A percentile compares a stretch with the other conserved stretches of the same genome.
Evolutionary conservation across 1,140 invertebrate species (phyloP).

Genomic region (Coptotermes formosanus): DNA sequence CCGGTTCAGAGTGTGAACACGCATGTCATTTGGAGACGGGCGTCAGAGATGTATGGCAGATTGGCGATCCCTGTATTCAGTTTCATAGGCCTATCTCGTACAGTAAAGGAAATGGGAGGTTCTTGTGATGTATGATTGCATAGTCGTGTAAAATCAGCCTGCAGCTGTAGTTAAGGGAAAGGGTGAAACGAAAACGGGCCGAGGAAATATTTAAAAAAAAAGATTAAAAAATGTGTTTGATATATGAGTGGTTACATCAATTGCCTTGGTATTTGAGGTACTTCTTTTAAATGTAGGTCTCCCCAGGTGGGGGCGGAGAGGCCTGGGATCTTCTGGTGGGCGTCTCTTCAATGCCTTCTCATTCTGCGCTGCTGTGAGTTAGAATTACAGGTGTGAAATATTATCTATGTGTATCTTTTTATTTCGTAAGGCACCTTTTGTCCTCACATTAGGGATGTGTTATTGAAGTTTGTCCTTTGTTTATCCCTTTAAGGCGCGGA

Average conservation of each 20-base stretch:
- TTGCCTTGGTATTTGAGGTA: background rate
- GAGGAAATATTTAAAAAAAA: background rate
- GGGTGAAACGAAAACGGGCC: background rate
- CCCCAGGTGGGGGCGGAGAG: background rate
- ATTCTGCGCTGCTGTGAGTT: background rate
- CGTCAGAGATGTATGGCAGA: background rate
- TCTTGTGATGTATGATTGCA: background rate
- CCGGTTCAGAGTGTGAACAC: no score
- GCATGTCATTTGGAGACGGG: no score
- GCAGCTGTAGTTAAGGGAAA: background rate
- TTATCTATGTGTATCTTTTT: background rate
- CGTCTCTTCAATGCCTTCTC: background rate
- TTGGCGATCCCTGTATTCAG: background rate
- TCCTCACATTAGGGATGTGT: background rate
- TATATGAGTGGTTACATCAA: constrained; percentile 5
- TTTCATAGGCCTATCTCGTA: background rate
- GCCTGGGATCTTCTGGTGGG: background rate
- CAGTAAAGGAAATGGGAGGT: background rate
- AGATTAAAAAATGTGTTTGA: background rate
- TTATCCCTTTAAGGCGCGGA: no score
- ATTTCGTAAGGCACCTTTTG: background rate
- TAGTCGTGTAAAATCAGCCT: background rate
- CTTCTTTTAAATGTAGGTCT: background rate
- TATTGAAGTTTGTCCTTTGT: background rate
- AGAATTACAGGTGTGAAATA: background rate